Evolutionary conservation across 2,888 invertebrate species (phyloP), one percentile per base, ranked within the genome.

Genomic region (Xylophagus ater): DNA sequence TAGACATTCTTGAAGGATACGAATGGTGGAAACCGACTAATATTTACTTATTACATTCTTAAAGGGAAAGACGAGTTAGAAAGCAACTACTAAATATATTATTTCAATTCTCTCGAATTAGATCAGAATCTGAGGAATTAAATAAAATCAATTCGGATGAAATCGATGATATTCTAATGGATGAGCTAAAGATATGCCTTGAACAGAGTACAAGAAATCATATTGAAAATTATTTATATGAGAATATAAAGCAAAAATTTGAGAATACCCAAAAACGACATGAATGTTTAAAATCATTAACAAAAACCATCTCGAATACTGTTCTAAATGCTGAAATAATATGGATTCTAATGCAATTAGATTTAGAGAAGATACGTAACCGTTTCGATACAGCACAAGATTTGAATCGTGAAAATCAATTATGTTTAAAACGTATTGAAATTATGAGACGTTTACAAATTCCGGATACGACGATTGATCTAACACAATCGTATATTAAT

Each of bases 331-430:
- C 59, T 0, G 65, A 65, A 41, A 45, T 62, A 0, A 44, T 65
- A n/a, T 65, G 65, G 65, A 60, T 61, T 31, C 48, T 53, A 4
- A 58, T 58, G 34, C 62, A 64, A 42, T 41, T 64, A 32, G 65
- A 65, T 45, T 50, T 58, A 42, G 62, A 65, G 36, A 60, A 55
- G 41, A 53, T 53, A 17, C 55, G 57, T 5, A 58, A 60, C 44
- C 54, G 52, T 13, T 49, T 49, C n/a, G 55, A 60, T 34, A 55
- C 54, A 25, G 50, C 55, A 0, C 49, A 52, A 8, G 50, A 52
- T 10, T 45, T 60, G 2, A 37, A 42, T 13, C 33, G 21, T 4
- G 53, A 54, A 19, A 46, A 55, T 2, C 51, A 55, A 21, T 37
- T 46, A 1, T 50, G 51, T 17, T 43, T 51, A 34, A 51, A 53